phyloP scores from a whole-genome alignment of 2,797 vertebrate species.

The Garrulus glandarius region DNA sequence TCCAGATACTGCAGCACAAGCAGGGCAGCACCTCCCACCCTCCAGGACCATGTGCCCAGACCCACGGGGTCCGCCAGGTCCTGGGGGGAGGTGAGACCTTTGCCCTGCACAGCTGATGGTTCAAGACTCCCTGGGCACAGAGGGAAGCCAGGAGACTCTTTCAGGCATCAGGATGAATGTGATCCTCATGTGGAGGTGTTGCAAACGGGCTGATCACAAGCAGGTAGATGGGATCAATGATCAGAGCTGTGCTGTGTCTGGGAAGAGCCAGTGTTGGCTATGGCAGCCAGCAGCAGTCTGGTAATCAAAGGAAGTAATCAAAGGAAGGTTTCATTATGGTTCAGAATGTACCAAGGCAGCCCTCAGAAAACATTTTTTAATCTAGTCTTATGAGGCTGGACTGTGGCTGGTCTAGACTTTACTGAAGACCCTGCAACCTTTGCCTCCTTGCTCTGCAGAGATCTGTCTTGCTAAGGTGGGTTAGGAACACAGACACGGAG shows the following conservation, averaged over 20 bases:
- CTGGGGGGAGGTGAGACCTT: background rate
- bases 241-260: fast-evolving
- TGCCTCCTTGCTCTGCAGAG: background rate
- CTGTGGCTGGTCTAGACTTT: background rate
- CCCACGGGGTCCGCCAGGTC: background rate
- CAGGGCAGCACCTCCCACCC: background rate
- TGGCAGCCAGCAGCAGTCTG: background rate
- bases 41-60: background rate
- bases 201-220: background rate
- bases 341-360: background rate
- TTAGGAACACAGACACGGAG: background rate
- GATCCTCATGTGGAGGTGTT: background rate
- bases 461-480: background rate
- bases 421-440: background rate
- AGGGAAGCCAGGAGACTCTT: background rate
- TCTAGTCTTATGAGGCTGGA: background rate
- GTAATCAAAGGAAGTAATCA: background rate
- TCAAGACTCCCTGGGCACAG: background rate
- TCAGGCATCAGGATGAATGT: background rate
- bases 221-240: background rate
- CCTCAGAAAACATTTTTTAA: background rate
- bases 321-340: background rate
- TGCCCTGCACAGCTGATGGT: background rate
- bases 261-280: background rate
- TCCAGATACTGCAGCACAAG: background rate